Evolutionary conservation across 1,140 invertebrate species (phyloP).

Genomic region (Hylaeus anthracinus): DNA sequence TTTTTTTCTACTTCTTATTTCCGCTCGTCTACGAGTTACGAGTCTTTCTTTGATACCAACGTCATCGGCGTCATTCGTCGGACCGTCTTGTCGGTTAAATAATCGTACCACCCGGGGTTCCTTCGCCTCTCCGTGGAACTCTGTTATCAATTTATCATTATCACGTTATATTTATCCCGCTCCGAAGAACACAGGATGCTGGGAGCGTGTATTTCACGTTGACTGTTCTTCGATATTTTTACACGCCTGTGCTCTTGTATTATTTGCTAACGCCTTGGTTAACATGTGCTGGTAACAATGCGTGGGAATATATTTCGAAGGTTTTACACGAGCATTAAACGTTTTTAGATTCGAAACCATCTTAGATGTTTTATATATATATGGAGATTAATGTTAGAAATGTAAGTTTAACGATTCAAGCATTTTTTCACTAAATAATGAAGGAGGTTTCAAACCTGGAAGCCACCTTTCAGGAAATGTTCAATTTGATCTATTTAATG

Average conservation of each 20-base stretch:
- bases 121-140: not conserved
- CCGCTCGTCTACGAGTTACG: not conserved
- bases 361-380: too few relatives aligned
- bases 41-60: not conserved
- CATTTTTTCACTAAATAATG: too few relatives aligned
- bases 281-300: not conserved
- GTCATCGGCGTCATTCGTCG: not conserved
- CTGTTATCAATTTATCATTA: not conserved
- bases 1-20: slow-evolving; percentile 1
- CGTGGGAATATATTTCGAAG: too few relatives aligned
- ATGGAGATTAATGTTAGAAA: too few relatives aligned
- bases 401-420: too few relatives aligned
- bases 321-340: too few relatives aligned
- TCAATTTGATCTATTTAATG: too few relatives aligned
- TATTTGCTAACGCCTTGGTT: not conserved
- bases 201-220: too few relatives aligned
- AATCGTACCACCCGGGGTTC: not conserved
- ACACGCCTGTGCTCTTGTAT: not conserved
- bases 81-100: not conserved
- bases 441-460: too few relatives aligned
- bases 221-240: not conserved
- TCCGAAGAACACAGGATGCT: not conserved
- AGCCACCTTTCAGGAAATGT: too few relatives aligned
- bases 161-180: not conserved
- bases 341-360: too few relatives aligned